Base-by-base conservation (phyloP, 2,797 vertebrate species). In the Macropus fuliginosus region DNA sequence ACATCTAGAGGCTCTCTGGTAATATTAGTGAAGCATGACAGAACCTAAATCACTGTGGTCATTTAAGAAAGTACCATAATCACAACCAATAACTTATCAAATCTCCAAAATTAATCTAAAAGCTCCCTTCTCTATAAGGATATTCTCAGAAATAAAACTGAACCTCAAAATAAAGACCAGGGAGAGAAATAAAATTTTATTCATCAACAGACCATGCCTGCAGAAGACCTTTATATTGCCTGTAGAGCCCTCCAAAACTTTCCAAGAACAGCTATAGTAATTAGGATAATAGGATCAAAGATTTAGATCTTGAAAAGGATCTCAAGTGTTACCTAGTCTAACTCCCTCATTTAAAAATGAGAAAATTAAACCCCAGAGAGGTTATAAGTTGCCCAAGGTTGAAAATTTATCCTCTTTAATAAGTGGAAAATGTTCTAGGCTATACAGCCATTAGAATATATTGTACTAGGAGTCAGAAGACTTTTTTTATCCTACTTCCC, bases 181-280 rank as follows among this genome's bases (percentile, higher is more conserved):
- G 46, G 95, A 96, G 93, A 55, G 56, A 93, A 62, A 56, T 90
- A 2, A 28, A 94, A 87, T 94, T 95, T 96, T 92, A 16, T 87
- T 95, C 96, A 89, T 24, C 56, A 92, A 27, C 87, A 95, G 92
- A 3, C 28, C 54, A 92, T 91, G 54, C 40, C 34, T 66, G 5
- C 34, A 66, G 34, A 66, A n/a, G 62, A 66, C 14, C 62, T 16
- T 34, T 66, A 66, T 16, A 66, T n/a, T 34, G 62, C 13, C 62
- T n/a, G 12, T 34, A n/a, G 31, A 4, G 31, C 31, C 3, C 12
- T 40, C 40, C 12, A 62, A 62, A 27, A 9, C 74, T 81, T 24
- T 66, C 62, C 18, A 11, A 46, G 40, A 27, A 81, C 3, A 11
- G 9, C 74, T 40, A 40, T 18, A 81, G 6, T 21, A 81, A 74